Evolutionary conservation across 2,888 invertebrate species (phyloP).

Genomic region (Euplexia lucipara): DNA sequence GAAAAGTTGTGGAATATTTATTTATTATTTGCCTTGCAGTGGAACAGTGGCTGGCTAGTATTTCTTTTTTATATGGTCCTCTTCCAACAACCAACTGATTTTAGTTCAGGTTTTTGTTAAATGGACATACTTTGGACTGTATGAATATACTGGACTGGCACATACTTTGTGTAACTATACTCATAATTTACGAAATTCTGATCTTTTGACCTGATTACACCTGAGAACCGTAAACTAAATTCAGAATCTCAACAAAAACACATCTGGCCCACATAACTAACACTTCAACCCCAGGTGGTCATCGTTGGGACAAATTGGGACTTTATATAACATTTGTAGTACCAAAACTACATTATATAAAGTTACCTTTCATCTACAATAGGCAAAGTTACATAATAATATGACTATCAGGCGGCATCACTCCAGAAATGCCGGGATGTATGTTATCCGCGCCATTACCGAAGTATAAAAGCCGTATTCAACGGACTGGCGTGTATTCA

Average conservation of each 20-base stretch:
- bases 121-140: too few relatives aligned
- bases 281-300: conserved; percentile 26
- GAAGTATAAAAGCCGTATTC: conserved; percentile 63
- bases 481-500: conserved; percentile 61
- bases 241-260: conserved; percentile 17
- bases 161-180: neutral
- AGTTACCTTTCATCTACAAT: conserved; percentile 43
- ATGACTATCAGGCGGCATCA: conserved; percentile 57
- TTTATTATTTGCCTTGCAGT: too few relatives aligned
- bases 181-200: neutral
- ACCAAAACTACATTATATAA: conserved; percentile 31
- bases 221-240: neutral
- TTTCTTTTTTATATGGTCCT: too few relatives aligned
- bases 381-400: conserved; percentile 54
- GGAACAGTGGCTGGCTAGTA: too few relatives aligned
- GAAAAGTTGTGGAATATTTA: too few relatives aligned
- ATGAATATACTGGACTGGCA: too few relatives aligned
- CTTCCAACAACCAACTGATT: neutral
- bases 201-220: neutral
- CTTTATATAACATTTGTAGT: conserved; percentile 15
- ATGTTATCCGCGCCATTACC: conserved; percentile 68
- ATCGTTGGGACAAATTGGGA: conserved; percentile 40
- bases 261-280: conserved; percentile 1
- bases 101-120: neutral
- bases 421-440: conserved; percentile 53